Evolutionary conservation across 35 echinoderm and acorn worm species (phyloP).

Genomic region (Ophiothrix spiculata): DNA sequence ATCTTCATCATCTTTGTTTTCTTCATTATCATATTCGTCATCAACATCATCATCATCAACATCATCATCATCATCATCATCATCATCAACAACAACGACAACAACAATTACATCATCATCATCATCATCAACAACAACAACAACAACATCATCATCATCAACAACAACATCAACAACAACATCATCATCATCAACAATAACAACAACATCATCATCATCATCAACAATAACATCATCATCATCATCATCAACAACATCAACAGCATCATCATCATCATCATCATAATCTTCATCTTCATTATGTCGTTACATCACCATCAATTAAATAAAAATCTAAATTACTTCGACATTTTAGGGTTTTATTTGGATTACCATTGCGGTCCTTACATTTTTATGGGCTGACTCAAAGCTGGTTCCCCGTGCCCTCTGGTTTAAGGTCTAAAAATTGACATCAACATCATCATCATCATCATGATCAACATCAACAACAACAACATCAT

Average conservation of each 20-base stretch:
- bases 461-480: too few relatives aligned
- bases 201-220: conserved; percentile 2
- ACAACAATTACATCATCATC: background rate
- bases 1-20: too few relatives aligned
- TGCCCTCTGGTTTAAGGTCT: too few relatives aligned
- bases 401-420: too few relatives aligned
- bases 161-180: background rate
- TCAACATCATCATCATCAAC: conserved; percentile 6
- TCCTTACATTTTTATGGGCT: too few relatives aligned
- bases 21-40: too few relatives aligned
- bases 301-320: too few relatives aligned
- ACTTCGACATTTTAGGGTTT: too few relatives aligned
- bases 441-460: too few relatives aligned
- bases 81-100: background rate
- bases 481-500: too few relatives aligned
- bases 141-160: conserved; percentile 4
- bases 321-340: too few relatives aligned
- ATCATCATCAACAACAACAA: background rate
- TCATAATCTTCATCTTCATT: background rate
- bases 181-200: background rate
- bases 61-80: conserved; percentile 26
- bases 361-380: too few relatives aligned
- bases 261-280: background rate
- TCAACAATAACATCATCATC: conserved; percentile 10
- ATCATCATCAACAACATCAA: background rate